These are phyloP conservation scores for Acanthosepion lycidas DNA, from an alignment of 2,888 invertebrate species.

Conservation along the genomic window DNA sequence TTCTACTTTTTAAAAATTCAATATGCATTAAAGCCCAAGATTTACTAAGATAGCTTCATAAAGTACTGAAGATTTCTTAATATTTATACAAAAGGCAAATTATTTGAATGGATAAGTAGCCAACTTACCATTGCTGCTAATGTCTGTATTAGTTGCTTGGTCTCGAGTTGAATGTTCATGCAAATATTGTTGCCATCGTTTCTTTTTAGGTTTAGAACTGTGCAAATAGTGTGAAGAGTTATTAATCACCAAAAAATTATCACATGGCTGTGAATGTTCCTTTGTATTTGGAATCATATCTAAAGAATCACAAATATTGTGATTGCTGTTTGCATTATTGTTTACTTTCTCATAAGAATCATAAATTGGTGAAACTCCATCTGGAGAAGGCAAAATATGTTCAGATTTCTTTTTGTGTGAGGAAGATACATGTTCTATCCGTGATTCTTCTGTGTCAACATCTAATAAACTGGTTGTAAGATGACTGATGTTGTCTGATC, in stretches of 20 bases:
- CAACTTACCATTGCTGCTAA: slow-evolving; percentile 69
- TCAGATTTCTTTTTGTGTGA: background rate
- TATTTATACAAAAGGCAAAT: background rate
- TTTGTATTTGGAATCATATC: slow-evolving; percentile 36
- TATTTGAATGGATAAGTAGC: background rate
- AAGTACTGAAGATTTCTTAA: too few relatives aligned
- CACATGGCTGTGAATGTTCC: slow-evolving; percentile 41
- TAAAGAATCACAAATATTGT: background rate
- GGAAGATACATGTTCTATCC: background rate
- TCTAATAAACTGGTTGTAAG: background rate
- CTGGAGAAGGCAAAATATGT: background rate
- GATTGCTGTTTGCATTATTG: background rate
- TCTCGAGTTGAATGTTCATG: slow-evolving; percentile 65
- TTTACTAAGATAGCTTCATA: too few relatives aligned
- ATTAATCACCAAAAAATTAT: slow-evolving; percentile 41
- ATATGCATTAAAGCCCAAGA: background rate
- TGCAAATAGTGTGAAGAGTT: background rate
- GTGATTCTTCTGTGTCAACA: background rate
- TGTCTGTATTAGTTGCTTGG: slow-evolving; percentile 70
- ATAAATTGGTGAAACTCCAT: background rate
- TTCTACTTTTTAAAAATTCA: background rate
- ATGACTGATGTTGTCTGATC: slow-evolving; percentile 33
- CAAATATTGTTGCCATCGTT: slow-evolving; percentile 57
- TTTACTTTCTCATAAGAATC: slow-evolving; percentile 41
- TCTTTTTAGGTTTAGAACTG: slow-evolving; percentile 56